A percentile compares a stretch with the other conserved stretches of the same genome.
Evolutionary conservation across 2,113 vertebrate species (phyloP).

Genomic region (Tenrec ecaudatus): DNA sequence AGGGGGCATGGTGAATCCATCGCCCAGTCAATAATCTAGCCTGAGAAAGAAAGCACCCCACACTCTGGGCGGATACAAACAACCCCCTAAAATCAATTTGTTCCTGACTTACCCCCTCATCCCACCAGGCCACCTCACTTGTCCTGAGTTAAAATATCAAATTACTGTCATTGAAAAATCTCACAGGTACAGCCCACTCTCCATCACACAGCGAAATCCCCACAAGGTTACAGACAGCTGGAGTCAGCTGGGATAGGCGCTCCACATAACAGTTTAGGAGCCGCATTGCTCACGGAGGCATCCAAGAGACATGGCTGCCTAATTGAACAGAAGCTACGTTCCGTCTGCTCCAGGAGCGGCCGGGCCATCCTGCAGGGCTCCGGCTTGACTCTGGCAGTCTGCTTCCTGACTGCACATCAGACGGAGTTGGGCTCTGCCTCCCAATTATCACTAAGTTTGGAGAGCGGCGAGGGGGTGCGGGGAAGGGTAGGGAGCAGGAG

Average conservation of each 20-base stretch:
- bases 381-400: slow-evolving; percentile 4
- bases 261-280: background rate
- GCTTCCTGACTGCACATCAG: background rate
- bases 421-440: background rate
- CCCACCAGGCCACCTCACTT: too few relatives aligned
- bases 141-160: background rate
- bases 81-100: background rate
- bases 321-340: slow-evolving; percentile 55
- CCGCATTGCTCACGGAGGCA: background rate
- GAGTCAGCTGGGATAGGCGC: slow-evolving; percentile 4
- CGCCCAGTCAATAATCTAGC: background rate
- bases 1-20: background rate
- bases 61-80: background rate
- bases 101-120: too few relatives aligned
- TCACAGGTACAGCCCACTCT: background rate
- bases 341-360: background rate
- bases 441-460: background rate
- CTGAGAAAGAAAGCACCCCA: background rate
- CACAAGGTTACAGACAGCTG: background rate
- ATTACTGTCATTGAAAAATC: background rate
- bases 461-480: background rate
- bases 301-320: background rate
- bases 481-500: accelerated
- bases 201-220: background rate
- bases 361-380: background rate